Conservation (phyloP, 1,140 invertebrate species). For the Vanessa tameamea region DNA sequence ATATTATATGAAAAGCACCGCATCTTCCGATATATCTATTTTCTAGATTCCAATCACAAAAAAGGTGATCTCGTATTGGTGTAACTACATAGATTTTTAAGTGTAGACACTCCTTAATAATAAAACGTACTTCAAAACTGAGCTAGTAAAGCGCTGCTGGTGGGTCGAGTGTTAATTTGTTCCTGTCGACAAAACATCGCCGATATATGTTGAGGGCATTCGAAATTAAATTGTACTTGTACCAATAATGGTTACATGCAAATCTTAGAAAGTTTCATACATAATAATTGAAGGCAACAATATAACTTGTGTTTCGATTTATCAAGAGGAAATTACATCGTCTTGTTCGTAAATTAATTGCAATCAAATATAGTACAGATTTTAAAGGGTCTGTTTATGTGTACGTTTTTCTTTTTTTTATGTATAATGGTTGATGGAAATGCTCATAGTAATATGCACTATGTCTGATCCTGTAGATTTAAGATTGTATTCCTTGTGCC, state of each 20-base stretch:
- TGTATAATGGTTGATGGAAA: too few relatives aligned
- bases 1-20: too few relatives aligned
- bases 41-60: too few relatives aligned
- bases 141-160: constrained; percentile 31
- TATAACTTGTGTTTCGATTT: constrained; percentile 7
- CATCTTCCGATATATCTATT: too few relatives aligned
- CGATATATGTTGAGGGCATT: constrained; percentile 50
- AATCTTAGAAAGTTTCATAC: constrained; percentile 46
- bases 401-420: not conserved
- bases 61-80: too few relatives aligned
- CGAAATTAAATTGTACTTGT: constrained; percentile 64
- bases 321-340: not conserved
- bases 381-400: not conserved
- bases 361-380: not conserved
- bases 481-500: too few relatives aligned
- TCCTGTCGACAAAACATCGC: constrained; percentile 42
- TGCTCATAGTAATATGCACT: too few relatives aligned
- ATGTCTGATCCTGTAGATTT: too few relatives aligned
- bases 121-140: constrained; percentile 9
- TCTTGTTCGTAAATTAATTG: constrained; percentile 1
- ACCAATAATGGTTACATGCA: constrained; percentile 57
- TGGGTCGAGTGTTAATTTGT: constrained; percentile 60
- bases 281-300: constrained; percentile 16
- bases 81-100: too few relatives aligned
- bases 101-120: constrained; percentile 33